A percentile compares a stretch with the other conserved stretches of the same genome.
Evolutionary conservation across 2,113 vertebrate genomes (phyloP).

Genomic region (Alexandromys fortis): DNA sequence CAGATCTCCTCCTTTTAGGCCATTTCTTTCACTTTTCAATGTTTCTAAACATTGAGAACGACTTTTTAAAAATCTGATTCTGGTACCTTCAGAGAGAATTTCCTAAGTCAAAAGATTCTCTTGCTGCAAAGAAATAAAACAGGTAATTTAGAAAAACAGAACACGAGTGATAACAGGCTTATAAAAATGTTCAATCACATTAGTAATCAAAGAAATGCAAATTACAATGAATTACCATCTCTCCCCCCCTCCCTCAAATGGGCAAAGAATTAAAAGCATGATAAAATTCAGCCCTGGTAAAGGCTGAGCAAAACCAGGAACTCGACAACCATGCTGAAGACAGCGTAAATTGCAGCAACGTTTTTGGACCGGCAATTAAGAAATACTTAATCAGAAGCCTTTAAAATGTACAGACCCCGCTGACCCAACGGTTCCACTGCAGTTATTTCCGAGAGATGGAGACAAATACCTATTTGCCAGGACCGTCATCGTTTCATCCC

Average conservation of each 20-base stretch:
- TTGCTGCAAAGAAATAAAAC: slow-evolving; percentile 48
- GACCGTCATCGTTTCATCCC: not conserved
- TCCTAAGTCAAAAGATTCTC: slow-evolving; percentile 34
- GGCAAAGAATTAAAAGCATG: slow-evolving; percentile 63
- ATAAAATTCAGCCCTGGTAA: slow-evolving; percentile 35
- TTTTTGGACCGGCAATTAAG: slow-evolving; percentile 59
- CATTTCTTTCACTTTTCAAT: not conserved
- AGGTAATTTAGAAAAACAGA: slow-evolving; percentile 61
- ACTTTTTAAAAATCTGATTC: slow-evolving; percentile 11
- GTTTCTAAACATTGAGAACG: slow-evolving; percentile 28
- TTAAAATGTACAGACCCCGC: slow-evolving; percentile 65
- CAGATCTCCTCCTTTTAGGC: not conserved
- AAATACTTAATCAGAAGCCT: slow-evolving; percentile 72
- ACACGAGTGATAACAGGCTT: slow-evolving; percentile 59
- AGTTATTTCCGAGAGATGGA: slow-evolving; percentile 49
- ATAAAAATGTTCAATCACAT: slow-evolving; percentile 62
- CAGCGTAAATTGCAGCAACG: slow-evolving; percentile 25
- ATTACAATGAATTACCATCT: slow-evolving; percentile 64
- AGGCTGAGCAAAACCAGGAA: not conserved
- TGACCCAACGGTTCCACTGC: slow-evolving; percentile 44
- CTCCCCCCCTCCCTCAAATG: slow-evolving; percentile 22
- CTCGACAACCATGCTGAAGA: not conserved
- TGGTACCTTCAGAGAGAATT: not conserved
- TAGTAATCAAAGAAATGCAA: slow-evolving; percentile 75
- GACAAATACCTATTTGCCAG: slow-evolving; percentile 50